A percentile compares a stretch with the other conserved stretches of the same genome.
These are phyloP conservation scores for Acanthosepion lycidas DNA, from an alignment of 2,888 invertebrate genomes.

Conservation along the genomic window DNA sequence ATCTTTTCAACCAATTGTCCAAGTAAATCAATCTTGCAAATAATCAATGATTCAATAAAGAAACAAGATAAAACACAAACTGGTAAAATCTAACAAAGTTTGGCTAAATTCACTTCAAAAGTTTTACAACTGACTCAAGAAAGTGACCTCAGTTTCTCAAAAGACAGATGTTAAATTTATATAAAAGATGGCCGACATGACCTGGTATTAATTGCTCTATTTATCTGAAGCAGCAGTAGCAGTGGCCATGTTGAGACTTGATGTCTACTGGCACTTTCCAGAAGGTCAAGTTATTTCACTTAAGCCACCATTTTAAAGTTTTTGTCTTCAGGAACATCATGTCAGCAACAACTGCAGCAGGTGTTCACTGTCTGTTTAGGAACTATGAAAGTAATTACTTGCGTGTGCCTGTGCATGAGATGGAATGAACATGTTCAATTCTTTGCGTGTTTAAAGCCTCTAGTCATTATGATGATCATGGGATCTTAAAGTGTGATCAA, in stretches of 20 bases:
- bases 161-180: not conserved
- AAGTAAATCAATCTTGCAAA: not conserved
- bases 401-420: not conserved
- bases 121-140: not conserved
- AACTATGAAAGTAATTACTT: not conserved
- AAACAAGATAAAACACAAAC: not conserved
- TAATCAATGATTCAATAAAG: not conserved
- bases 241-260: not conserved
- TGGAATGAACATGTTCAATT: not conserved
- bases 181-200: not conserved
- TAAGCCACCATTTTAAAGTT: conserved; percentile 5
- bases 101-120: not conserved
- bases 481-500: not conserved
- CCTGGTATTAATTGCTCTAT: not conserved
- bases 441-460: not conserved
- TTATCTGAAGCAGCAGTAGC: not conserved
- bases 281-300: conserved; percentile 9
- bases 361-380: not conserved
- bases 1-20: no score
- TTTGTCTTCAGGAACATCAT: conserved; percentile 18
- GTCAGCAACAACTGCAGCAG: conserved; percentile 6
- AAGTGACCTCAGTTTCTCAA: not conserved
- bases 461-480: not conserved
- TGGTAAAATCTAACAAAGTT: not conserved
- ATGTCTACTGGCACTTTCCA: conserved; percentile 1